These are phyloP conservation scores for Condylura cristata DNA, from an alignment of 2,113 vertebrate genomes.

Conservation along the genomic window DNA sequence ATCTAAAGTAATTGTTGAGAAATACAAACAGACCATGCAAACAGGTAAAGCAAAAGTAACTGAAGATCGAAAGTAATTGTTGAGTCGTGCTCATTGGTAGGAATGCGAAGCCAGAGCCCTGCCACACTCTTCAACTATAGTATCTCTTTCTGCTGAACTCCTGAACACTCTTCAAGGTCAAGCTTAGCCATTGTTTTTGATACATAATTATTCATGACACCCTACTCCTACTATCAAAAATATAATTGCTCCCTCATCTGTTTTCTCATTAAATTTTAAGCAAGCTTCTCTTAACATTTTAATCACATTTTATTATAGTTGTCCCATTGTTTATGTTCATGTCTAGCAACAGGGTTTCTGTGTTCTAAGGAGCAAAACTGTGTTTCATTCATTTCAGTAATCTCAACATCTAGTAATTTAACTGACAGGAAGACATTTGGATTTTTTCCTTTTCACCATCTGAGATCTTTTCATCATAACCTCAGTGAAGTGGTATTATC, in stretches of 20 bases:
- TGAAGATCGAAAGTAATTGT: not conserved
- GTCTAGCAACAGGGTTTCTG: not conserved
- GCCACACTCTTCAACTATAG: not conserved
- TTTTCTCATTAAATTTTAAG: conserved; percentile 48
- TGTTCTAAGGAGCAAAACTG: not conserved
- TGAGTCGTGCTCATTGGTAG: not conserved
- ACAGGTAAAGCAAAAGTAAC: conserved; percentile 31
- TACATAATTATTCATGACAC: conserved; percentile 30
- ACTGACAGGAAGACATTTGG: conserved; percentile 5
- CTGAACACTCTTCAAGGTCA: conserved; percentile 23
- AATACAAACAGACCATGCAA: not conserved
- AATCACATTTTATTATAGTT: conserved; percentile 9
- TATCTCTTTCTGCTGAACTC: not conserved
- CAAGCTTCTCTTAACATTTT: not conserved
- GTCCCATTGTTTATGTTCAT: conserved; percentile 37
- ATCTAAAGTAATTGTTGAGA: not conserved
- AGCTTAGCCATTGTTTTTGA: not conserved
- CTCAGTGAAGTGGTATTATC: not conserved
- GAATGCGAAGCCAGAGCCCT: not conserved
- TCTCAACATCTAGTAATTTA: not conserved
- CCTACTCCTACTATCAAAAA: not conserved
- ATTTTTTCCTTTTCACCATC: not conserved
- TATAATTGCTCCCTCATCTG: not conserved
- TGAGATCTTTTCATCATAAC: not conserved
- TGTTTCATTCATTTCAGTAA: conserved; percentile 10